Evolutionary conservation across 2,797 vertebrate species (phyloP).

Genomic region (Clarias pachynema): DNA sequence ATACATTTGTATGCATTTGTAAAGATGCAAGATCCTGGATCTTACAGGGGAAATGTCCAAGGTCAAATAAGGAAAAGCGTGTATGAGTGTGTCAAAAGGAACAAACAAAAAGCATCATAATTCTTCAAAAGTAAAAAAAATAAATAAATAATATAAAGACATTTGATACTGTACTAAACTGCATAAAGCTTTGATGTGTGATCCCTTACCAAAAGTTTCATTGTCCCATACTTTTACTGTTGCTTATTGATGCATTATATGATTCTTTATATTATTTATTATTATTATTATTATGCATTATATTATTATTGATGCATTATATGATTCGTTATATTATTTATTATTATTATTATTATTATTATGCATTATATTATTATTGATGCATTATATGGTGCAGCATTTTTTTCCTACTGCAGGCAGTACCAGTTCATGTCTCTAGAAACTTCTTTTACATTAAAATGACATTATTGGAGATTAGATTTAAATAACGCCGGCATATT

Average conservation of each 20-base stretch:
- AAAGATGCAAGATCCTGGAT: neutral
- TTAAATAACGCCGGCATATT: neutral
- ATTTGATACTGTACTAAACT: neutral
- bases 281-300: too few relatives aligned
- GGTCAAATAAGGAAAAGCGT: neutral
- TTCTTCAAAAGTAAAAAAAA: neutral
- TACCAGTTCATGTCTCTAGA: neutral
- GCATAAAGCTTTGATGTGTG: neutral
- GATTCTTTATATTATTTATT: too few relatives aligned
- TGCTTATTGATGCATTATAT: neutral
- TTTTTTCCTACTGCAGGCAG: neutral
- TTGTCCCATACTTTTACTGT: neutral
- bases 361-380: too few relatives aligned
- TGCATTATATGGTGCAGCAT: too few relatives aligned
- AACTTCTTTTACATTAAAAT: neutral
- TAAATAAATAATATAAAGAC: neutral
- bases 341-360: too few relatives aligned
- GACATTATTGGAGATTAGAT: neutral
- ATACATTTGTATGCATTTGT: neutral
- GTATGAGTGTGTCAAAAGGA: neutral
- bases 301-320: too few relatives aligned
- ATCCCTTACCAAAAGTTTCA: neutral
- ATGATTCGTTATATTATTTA: too few relatives aligned
- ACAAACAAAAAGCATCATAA: neutral
- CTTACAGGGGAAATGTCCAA: neutral